Evolutionary conservation across 2,888 invertebrate species (phyloP).

Genomic region (Hofmannophila pseudospretella): DNA sequence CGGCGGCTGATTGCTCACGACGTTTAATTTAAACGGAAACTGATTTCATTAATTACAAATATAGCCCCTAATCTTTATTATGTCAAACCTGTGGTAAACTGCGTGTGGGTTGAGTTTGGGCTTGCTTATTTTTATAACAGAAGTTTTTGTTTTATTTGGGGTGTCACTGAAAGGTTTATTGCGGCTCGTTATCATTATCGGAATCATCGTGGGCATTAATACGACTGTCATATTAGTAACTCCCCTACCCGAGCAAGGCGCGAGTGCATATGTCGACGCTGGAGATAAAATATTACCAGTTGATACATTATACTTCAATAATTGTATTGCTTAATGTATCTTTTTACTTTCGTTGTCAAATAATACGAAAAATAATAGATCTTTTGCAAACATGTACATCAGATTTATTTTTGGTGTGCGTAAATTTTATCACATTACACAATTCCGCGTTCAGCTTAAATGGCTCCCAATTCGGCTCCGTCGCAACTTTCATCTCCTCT

Average conservation of each 20-base stretch:
- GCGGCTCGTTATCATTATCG: constrained; percentile 59
- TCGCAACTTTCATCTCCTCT: too few relatives aligned
- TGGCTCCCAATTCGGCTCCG: too few relatives aligned
- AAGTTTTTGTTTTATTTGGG: constrained; percentile 39
- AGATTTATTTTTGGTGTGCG: too few relatives aligned
- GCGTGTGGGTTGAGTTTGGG: constrained; percentile 32
- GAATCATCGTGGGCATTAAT: constrained; percentile 59
- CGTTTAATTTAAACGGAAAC: constrained; percentile 37
- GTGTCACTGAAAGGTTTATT: constrained; percentile 49
- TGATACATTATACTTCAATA: constrained; percentile 20
- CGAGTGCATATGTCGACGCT: constrained; percentile 21
- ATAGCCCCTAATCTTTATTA: constrained; percentile 59
- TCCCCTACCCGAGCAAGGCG: constrained; percentile 30
- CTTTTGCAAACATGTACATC: neutral
- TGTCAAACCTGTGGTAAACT: constrained; percentile 36
- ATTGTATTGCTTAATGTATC: constrained; percentile 15
- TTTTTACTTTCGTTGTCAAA: constrained; percentile 8
- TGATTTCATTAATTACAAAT: constrained; percentile 68
- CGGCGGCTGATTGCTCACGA: constrained; percentile 39
- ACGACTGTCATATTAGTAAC: constrained; percentile 57
- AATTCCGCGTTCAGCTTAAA: too few relatives aligned
- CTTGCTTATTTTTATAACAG: constrained; percentile 31
- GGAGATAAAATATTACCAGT: constrained; percentile 20
- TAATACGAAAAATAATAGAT: constrained; percentile 1
- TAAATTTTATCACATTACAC: too few relatives aligned